These are phyloP conservation scores for Druon quercuslanigerum DNA, from an alignment of 1,140 invertebrate genomes.

Conservation along the genomic window DNA sequence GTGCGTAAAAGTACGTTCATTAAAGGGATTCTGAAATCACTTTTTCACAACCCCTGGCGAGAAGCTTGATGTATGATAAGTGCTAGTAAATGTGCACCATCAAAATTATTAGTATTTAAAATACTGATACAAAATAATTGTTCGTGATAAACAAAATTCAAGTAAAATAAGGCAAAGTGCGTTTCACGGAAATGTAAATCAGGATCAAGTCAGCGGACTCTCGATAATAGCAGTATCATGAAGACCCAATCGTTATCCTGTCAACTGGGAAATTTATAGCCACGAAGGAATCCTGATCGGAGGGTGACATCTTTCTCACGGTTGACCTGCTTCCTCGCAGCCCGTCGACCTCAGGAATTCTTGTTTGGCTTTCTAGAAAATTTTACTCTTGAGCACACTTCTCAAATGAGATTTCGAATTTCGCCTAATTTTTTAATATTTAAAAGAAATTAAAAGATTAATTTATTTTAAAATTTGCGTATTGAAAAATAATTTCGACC, in stretches of 20 bases:
- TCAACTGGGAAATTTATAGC: slow-evolving; percentile 42
- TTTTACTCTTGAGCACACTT: not conserved
- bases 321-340: slow-evolving; percentile 33
- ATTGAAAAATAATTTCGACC: not conserved
- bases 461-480: not conserved
- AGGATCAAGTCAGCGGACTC: too few relatives aligned
- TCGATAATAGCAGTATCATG: not conserved
- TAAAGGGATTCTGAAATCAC: slow-evolving; percentile 6
- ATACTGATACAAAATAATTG: too few relatives aligned
- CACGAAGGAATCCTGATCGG: slow-evolving; percentile 39
- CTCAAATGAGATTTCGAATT: not conserved
- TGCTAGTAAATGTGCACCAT: too few relatives aligned
- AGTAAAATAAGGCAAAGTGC: too few relatives aligned
- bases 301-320: slow-evolving; percentile 33
- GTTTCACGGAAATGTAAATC: too few relatives aligned
- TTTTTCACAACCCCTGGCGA: not conserved
- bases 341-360: not conserved
- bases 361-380: not conserved
- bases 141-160: too few relatives aligned
- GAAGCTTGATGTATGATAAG: not conserved
- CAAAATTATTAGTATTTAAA: too few relatives aligned
- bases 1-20: slow-evolving; percentile 3
- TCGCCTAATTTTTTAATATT: too few relatives aligned
- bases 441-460: not conserved
- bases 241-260: slow-evolving; percentile 36